Percentiles rank a stretch among this genome's conserved stretches.
Conservation (phyloP, 2,888 invertebrate genomes). For the Trichacis sp. region DNA sequence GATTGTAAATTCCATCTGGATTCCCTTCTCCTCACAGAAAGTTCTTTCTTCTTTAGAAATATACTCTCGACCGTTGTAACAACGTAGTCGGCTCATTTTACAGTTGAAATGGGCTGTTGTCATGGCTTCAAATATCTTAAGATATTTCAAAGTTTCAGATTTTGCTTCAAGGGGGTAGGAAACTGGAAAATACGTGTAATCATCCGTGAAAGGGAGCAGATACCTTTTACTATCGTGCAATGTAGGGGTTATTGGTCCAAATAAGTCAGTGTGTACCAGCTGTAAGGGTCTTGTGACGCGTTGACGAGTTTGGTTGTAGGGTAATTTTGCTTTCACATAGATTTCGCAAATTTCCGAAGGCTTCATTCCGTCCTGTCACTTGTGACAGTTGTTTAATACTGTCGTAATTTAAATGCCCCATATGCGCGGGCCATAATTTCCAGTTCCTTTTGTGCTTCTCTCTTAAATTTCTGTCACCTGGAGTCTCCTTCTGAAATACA, state of each 20-base stretch:
- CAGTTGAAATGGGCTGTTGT: background rate
- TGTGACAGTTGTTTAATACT: too few relatives aligned
- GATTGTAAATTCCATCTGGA: slow-evolving; percentile 44
- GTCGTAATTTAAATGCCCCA: slow-evolving; percentile 38
- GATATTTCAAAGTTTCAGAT: background rate
- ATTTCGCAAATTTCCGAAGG: too few relatives aligned
- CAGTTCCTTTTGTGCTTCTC: too few relatives aligned
- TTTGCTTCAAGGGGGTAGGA: slow-evolving; percentile 8
- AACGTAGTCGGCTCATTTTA: slow-evolving; percentile 37
- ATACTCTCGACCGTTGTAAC: slow-evolving; percentile 50
- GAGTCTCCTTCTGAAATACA: slow-evolving; percentile 26
- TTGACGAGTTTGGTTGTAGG: slow-evolving; percentile 19
- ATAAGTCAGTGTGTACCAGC: slow-evolving; percentile 35
- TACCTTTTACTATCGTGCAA: slow-evolving; percentile 4
- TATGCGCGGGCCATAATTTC: slow-evolving; percentile 30
- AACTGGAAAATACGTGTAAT: slow-evolving; percentile 14
- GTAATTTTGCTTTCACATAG: slow-evolving; percentile 35
- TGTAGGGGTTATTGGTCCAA: slow-evolving; percentile 6
- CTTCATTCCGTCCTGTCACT: too few relatives aligned
- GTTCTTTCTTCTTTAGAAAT: slow-evolving; percentile 42
- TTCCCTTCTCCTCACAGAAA: slow-evolving; percentile 45
- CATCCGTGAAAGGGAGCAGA: slow-evolving; percentile 12
- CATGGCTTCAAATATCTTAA: too few relatives aligned
- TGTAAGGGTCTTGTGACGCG: slow-evolving; percentile 32
- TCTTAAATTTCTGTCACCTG: background rate